Base-by-base conservation (phyloP, 2,888 invertebrate genomes). In the Bugula neritina region DNA sequence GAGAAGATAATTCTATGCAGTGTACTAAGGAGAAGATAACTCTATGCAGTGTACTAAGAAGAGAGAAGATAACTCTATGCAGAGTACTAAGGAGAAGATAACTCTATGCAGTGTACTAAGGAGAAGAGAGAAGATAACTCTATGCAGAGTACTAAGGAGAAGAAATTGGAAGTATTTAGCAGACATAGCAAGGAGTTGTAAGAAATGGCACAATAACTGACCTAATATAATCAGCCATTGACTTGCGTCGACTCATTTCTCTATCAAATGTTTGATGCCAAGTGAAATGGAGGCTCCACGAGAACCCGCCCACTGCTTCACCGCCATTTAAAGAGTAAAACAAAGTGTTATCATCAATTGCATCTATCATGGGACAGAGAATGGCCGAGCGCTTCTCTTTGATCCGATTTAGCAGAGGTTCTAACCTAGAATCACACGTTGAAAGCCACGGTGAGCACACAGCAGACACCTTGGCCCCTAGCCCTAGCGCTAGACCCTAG, bases 301-400 rank as follows among this genome's bases (percentile, higher is more conserved):
- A 90, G 82, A 92, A 92, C 1, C 92, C 92, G 1, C 92, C 75
- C 5, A 71, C 70, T 25, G 74, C 72, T 69, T 81, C 80, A 17
- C 82, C 83, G 75, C 81, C 83, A 34, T 86, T 83, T 43, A 23
- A 43, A 13, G 43, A 70, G 29, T 23, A 70, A 70, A 17, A 35
- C 54, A 93, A 88, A 72, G 87, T 90, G 75, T 88, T 87, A 73
- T 90, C 90, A 81, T 91, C 91, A 77, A 96, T 93, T 72, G 92
- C 91, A 85, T 96, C 95, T 76, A 96, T 96, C 77, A 94, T 92
- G 71, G 96, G 96, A 77, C 93, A 91, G 71, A 93, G 86, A 21
- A 94, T 92, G n/a, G 92, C 90, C 54, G 88, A 89, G 0, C 89
- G 86, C 29, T 90, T 88, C 75, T 91, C 89, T 84, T 90, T 90